phyloP scores from a whole-genome alignment of 2,888 invertebrate genomes.

The Drosophila aldrichi region DNA sequence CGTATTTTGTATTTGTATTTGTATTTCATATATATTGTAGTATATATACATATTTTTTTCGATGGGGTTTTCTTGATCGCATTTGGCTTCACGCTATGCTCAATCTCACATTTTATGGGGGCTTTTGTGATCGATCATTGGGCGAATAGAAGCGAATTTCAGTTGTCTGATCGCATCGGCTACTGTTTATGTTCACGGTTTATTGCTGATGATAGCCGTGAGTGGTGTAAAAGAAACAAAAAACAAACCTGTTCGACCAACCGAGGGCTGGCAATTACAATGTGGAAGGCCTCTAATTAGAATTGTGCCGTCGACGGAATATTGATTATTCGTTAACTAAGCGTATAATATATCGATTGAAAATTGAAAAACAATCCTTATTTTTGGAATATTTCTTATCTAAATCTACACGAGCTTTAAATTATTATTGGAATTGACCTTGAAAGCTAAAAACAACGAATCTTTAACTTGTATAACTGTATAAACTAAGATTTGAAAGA shows the following conservation, averaged over 20 bases:
- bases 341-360: background rate
- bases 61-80: slow-evolving; percentile 63
- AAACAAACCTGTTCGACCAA: slow-evolving; percentile 3
- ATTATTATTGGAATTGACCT: too few species aligned
- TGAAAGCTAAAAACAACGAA: too few species aligned
- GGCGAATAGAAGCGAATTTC: slow-evolving; percentile 53
- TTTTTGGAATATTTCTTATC: background rate
- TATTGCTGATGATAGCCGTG: slow-evolving; percentile 58
- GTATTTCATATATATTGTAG: background rate
- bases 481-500: background rate
- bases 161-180: slow-evolving; percentile 64
- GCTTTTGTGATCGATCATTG: slow-evolving; percentile 37
- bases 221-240: slow-evolving; percentile 12
- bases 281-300: slow-evolving; percentile 49
- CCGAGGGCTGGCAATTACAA: slow-evolving; percentile 40
- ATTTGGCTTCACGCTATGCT: slow-evolving; percentile 70
- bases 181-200: slow-evolving; percentile 75
- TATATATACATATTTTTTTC: slow-evolving; percentile 15
- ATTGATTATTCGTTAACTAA: slow-evolving; percentile 17
- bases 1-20: slow-evolving; percentile 9
- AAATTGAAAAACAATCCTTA: background rate
- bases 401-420: background rate
- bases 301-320: slow-evolving; percentile 27
- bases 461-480: too few species aligned
- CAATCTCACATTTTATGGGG: slow-evolving; percentile 17